A percentile compares a stretch with the other conserved stretches of the same genome.
Conservation (phyloP, 2,113 vertebrate species). For the Micromys minutus region DNA sequence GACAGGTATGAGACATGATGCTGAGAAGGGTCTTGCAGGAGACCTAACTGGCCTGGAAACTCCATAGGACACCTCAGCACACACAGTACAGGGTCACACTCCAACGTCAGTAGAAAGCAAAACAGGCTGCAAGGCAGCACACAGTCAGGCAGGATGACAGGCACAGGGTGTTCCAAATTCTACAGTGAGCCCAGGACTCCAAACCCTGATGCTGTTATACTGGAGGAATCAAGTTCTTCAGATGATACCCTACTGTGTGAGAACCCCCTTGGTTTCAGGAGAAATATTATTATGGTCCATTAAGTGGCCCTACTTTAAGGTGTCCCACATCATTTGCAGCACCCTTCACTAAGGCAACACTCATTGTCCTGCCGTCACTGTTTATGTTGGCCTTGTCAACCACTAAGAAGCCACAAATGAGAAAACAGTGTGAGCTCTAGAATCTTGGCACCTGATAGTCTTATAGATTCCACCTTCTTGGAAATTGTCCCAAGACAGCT, state of each 20-base stretch:
- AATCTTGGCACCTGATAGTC: not conserved
- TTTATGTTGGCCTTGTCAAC: not conserved
- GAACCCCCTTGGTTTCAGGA: not conserved
- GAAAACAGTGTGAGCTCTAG: not conserved
- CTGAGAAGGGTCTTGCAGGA: not conserved
- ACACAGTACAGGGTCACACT: not conserved
- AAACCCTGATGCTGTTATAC: not conserved
- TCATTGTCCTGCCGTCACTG: not conserved
- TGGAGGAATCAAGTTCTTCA: not conserved
- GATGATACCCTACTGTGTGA: not conserved
- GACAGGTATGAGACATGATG: not conserved
- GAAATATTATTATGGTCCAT: not conserved
- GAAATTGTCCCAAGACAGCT: not conserved
- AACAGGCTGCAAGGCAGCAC: not conserved
- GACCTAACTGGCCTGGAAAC: not conserved
- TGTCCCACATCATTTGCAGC: not conserved
- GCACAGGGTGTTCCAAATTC: not conserved
- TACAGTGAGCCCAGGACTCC: not conserved
- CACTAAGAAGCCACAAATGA: not conserved
- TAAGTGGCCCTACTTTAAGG: not conserved
- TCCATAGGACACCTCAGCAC: accelerated
- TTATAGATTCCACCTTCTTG: not conserved
- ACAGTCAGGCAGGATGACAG: not conserved
- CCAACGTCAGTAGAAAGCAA: not conserved
- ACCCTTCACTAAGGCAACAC: not conserved